Base-by-base conservation (phyloP, 2,888 invertebrate species). In the Aporophyla nigra region DNA sequence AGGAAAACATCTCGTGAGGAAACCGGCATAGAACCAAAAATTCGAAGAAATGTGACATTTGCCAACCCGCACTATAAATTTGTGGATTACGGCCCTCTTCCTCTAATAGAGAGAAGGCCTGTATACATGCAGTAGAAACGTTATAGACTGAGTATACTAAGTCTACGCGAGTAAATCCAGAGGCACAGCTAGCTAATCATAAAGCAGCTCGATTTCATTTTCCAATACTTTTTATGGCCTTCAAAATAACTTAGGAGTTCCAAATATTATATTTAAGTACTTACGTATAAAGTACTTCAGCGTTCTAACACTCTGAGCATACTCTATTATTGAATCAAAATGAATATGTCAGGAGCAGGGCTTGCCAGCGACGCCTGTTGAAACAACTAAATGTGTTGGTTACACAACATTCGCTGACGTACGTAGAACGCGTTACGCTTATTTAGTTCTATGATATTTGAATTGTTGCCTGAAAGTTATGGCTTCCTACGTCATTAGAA, bases 261-360 rank as follows among this genome's bases (percentile, higher is more conserved):
- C 33, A 61, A 56, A 78, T 61, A 65, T 78, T 61, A 65, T 78
- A 77, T 69, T 66, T 62, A 78, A 33, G 27, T 66, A 24, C 54
- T 51, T 33, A 67, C 24, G 19, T 67, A 27, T 51, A 62, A 71
- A 62, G 49, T 75, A 58, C 62, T 67, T 33, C 40, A 80, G 33
- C 33, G 54, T 63, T 14, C 46, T 71, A 68, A 76, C 65, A 71
- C 71, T 59, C 46, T 49, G 33, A 80, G 78, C 71, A 76, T 62
- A 61, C 53, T 82, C 71, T 84, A 79, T 77, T 79, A 78, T 84
- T 82, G 83, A 80, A 84, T 86, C 86, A 87, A 89, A 91, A 90
- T 90, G 84, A 91, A 90, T 79, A 82, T 89, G 92, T 91, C 92
- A 90, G 61, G 51, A 74, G 75, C 90, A 91, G 85, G 7, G 71